Conservation (phyloP, 1,140 invertebrate species). For the Parasteatoda tepidariorum region DNA sequence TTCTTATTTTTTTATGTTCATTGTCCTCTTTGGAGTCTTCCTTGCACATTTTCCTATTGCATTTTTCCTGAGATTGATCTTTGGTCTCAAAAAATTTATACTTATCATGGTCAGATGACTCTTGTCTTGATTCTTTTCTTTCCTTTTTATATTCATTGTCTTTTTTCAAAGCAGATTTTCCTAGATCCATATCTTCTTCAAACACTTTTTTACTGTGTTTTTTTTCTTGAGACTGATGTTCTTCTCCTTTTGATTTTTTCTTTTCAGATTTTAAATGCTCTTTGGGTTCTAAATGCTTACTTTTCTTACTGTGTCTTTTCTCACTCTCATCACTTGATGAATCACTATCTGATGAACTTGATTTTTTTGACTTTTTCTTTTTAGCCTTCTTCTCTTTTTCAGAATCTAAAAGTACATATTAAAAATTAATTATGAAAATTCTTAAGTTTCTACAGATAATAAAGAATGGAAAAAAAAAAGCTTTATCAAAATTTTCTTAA, state of each 20-base stretch:
- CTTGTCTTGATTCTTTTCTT: neutral
- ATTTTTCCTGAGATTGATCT: too few relatives aligned
- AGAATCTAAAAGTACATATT: conserved; percentile 10
- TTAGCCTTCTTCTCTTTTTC: conserved; percentile 5
- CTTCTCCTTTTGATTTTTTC: neutral
- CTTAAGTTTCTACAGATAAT: neutral
- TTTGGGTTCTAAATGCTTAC: neutral
- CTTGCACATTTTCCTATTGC: too few relatives aligned
- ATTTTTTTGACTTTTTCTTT: conserved; percentile 9
- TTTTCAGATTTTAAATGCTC: neutral
- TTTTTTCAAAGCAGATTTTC: neutral
- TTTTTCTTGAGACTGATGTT: neutral
- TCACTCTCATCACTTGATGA: conserved; percentile 12
- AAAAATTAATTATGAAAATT: neutral
- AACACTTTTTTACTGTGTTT: too few relatives aligned
- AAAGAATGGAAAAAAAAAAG: neutral
- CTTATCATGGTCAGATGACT: too few relatives aligned
- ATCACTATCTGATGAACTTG: conserved; percentile 14
- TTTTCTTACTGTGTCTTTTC: neutral
- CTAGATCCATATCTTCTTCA: too few relatives aligned
- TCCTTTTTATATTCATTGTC: neutral
- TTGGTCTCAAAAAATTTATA: too few relatives aligned
- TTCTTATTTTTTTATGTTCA: too few relatives aligned
- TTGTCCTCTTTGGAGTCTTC: too few relatives aligned
- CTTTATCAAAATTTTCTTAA: neutral